phyloP scores from a whole-genome alignment of 2,888 invertebrate genomes.

The Andricus quercusramuli region DNA sequence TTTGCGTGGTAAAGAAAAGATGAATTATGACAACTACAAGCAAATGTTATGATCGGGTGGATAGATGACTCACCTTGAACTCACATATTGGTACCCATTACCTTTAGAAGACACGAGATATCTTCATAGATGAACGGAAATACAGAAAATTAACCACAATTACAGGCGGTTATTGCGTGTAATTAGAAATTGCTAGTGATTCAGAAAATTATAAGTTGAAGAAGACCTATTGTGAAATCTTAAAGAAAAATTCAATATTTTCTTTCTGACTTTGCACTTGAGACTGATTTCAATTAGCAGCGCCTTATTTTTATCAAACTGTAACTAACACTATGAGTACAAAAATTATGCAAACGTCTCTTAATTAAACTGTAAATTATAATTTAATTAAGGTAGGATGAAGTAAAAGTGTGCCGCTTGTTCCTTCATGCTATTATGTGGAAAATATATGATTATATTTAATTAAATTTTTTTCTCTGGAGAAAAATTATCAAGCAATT shows the following conservation, averaged over 20 bases:
- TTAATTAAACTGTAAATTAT: constrained; percentile 24
- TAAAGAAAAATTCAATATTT: too few species aligned
- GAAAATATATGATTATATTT: constrained; percentile 23
- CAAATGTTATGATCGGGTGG: constrained; percentile 18
- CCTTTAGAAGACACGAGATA: not conserved
- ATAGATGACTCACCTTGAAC: constrained; percentile 31
- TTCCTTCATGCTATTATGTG: constrained; percentile 15
- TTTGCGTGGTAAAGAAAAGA: constrained; percentile 34
- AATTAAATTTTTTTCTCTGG: constrained; percentile 1
- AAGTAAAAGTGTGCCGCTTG: constrained; percentile 6
- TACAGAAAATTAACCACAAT: constrained; percentile 18
- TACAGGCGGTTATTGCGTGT: not conserved
- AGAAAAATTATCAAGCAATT: constrained; percentile 6
- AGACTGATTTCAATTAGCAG: not conserved
- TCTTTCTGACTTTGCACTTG: not conserved
- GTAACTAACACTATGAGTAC: not conserved
- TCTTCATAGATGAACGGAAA: constrained; percentile 16
- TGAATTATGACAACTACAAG: constrained; percentile 4
- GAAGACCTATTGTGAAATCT: too few species aligned
- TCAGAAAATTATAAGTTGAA: not conserved
- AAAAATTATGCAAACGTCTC: constrained; percentile 7
- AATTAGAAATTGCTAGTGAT: not conserved
- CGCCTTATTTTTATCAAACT: not conserved
- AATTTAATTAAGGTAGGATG: constrained; percentile 11
- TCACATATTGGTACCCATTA: not conserved